Percentiles rank a stretch among this genome's conserved stretches.
These are phyloP conservation scores for Drosophila subobscura DNA, from an alignment of 1,140 invertebrate genomes.

Conservation along the genomic window DNA sequence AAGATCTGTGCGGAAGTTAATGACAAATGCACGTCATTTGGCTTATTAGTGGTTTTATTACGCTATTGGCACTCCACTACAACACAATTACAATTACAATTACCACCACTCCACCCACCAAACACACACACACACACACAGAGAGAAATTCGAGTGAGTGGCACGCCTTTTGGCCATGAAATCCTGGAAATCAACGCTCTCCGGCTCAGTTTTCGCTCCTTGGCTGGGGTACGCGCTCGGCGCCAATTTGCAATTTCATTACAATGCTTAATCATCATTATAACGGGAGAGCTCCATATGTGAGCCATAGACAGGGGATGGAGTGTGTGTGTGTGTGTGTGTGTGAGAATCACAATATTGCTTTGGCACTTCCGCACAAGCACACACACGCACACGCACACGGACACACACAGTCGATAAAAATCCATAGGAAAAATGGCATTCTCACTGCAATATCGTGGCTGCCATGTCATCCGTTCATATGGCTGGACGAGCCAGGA, in stretches of 20 bases:
- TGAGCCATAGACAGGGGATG: constrained; percentile 28
- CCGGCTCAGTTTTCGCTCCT: constrained; percentile 1
- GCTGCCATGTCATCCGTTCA: constrained; percentile 74
- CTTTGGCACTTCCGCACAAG: constrained; percentile 61
- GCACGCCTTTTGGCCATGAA: constrained; percentile 56
- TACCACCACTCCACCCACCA: constrained; percentile 3
- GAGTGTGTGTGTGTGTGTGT: constrained; percentile 10
- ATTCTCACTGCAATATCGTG: constrained; percentile 68
- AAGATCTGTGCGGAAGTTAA: constrained; percentile 26
- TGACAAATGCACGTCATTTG: constrained; percentile 77
- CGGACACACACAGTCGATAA: constrained; percentile 6
- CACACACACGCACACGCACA: constrained; percentile 28
- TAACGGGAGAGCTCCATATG: constrained; percentile 30
- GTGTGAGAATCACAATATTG: constrained; percentile 67
- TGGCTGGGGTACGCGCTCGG: constrained; percentile 41
- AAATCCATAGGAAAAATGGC: constrained; percentile 54
- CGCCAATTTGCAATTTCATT: constrained; percentile 79
- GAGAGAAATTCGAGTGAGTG: neutral
- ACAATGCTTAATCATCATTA: constrained; percentile 81
- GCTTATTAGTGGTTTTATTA: constrained; percentile 77
- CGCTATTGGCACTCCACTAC: constrained; percentile 73
- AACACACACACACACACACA: constrained; percentile 6
- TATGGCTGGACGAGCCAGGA: constrained; percentile 57
- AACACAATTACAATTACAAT: constrained; percentile 62
- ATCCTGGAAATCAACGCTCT: constrained; percentile 57